A percentile compares a stretch with the other conserved stretches of the same genome.
phyloP scores from a whole-genome alignment of 1,140 invertebrate genomes.

The Drosophila lowei region DNA sequence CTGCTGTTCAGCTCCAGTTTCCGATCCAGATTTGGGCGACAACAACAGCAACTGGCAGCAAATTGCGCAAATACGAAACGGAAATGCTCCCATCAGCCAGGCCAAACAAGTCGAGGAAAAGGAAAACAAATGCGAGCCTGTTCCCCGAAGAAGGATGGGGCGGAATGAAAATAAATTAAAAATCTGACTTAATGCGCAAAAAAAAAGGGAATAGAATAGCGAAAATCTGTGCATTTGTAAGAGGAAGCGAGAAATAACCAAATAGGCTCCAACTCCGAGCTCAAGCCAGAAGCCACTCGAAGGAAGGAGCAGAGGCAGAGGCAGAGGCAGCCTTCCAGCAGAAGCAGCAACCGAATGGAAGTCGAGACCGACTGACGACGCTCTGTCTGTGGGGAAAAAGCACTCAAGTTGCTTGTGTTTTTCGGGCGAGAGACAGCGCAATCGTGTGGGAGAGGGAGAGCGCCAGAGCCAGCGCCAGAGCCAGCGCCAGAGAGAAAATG shows the following conservation, averaged over 20 bases:
- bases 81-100: slow-evolving; percentile 64
- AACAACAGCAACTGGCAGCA: slow-evolving; percentile 42
- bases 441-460: slow-evolving; percentile 27
- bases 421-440: slow-evolving; percentile 33
- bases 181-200: slow-evolving; percentile 72
- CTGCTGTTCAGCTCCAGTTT: neutral
- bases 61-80: slow-evolving; percentile 75
- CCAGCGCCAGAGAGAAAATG: slow-evolving; percentile 36
- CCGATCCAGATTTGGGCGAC: slow-evolving; percentile 25
- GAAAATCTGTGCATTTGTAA: slow-evolving; percentile 74
- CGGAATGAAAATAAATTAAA: slow-evolving; percentile 71
- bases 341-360: slow-evolving; percentile 36
- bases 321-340: slow-evolving; percentile 47
- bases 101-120: slow-evolving; percentile 27
- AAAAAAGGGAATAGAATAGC: slow-evolving; percentile 25
- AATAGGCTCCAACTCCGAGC: neutral
- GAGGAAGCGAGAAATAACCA: slow-evolving; percentile 65
- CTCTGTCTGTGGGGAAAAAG: slow-evolving; percentile 63
- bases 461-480: neutral
- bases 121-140: slow-evolving; percentile 26
- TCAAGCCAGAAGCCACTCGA: slow-evolving; percentile 9
- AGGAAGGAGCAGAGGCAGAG: slow-evolving; percentile 30
- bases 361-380: slow-evolving; percentile 54
- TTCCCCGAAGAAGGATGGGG: slow-evolving; percentile 5
- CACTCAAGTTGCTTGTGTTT: slow-evolving; percentile 34